Conservation (phyloP, 2,113 vertebrate species). For the Erpornis zantholeuca region DNA sequence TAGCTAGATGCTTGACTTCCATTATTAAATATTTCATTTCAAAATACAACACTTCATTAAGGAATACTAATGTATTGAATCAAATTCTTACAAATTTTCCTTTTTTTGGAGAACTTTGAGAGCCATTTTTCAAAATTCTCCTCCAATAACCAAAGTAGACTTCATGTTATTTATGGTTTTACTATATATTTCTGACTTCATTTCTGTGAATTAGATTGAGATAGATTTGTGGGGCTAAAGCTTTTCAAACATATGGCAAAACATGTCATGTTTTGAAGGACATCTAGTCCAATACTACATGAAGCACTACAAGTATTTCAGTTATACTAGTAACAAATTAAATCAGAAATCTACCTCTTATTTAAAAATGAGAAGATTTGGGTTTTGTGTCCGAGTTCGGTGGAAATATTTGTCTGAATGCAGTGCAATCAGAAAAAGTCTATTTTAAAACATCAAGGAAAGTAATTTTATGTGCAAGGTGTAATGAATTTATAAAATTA, state of each 20-base stretch:
- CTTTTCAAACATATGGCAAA: background rate
- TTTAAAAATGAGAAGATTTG: background rate
- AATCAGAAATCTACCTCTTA: background rate
- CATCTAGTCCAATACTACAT: background rate
- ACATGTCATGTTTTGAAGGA: background rate
- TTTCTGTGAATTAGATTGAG: background rate
- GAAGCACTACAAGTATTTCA: background rate
- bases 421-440: background rate
- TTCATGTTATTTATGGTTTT: background rate
- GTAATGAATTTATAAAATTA: constrained; percentile 18
- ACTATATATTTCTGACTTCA: background rate
- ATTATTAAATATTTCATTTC: background rate
- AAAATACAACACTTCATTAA: background rate
- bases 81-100: background rate
- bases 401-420: background rate
- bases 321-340: background rate
- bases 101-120: background rate
- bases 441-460: background rate
- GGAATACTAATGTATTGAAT: background rate
- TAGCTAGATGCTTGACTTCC: background rate
- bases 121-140: background rate
- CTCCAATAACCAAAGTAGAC: background rate
- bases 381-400: background rate
- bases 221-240: background rate
- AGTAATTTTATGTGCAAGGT: background rate